Percentiles rank a stretch among this genome's conserved stretches.
Evolutionary conservation across 64 coral and sea anemone species (phyloP).

Genomic region (Astreopora myriophthalma): DNA sequence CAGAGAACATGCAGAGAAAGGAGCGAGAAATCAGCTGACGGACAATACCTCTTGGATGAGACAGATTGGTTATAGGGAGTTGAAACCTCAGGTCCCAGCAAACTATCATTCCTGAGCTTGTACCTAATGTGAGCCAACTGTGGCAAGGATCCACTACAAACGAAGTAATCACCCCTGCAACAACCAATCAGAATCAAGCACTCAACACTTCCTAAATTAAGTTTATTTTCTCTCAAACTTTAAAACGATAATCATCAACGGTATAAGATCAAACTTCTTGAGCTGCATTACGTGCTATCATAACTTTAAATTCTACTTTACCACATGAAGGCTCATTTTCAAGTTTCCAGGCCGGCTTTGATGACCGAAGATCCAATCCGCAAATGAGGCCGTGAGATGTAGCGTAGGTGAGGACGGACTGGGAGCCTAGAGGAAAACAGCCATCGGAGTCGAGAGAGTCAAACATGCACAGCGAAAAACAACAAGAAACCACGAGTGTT

Average conservation of each 20-base stretch:
- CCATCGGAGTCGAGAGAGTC: neutral
- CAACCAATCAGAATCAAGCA: neutral
- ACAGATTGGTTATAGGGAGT: slow-evolving; percentile 84
- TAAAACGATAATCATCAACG: too few relatives aligned
- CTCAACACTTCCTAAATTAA: neutral
- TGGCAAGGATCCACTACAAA: slow-evolving; percentile 94
- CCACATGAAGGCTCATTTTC: slow-evolving; percentile 86
- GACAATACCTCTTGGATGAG: slow-evolving; percentile 92
- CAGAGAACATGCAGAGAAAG: neutral
- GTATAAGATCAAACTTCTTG: too few relatives aligned
- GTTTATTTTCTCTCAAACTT: too few relatives aligned
- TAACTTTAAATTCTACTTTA: too few relatives aligned
- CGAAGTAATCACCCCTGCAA: slow-evolving; percentile 88
- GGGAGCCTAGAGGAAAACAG: slow-evolving; percentile 72
- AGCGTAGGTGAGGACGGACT: slow-evolving; percentile 89
- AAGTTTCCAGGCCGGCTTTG: slow-evolving; percentile 88
- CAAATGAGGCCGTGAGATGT: slow-evolving; percentile 92
- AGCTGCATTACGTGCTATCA: too few relatives aligned
- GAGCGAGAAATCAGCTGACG: neutral
- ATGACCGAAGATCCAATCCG: slow-evolving; percentile 88
- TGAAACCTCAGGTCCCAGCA: slow-evolving; percentile 99
- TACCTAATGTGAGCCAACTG: slow-evolving; percentile 91
- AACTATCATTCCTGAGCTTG: slow-evolving; percentile 82
- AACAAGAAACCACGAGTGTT: too few relatives aligned
- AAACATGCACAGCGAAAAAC: neutral